Conservation (phyloP, 2,888 invertebrate species). For the Hoplodrina ambigua region DNA sequence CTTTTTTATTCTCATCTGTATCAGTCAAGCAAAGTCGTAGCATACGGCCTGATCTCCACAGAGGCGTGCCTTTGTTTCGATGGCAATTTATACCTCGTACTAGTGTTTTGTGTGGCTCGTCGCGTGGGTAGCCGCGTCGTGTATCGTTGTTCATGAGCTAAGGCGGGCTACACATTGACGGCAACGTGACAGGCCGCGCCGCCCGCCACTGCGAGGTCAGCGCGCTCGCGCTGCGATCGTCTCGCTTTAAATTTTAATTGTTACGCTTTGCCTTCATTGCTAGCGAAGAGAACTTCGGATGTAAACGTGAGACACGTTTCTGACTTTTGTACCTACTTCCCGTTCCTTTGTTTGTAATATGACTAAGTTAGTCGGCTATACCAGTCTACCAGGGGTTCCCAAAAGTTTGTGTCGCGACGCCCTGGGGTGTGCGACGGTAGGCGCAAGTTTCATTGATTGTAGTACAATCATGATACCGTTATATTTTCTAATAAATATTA, state of each 20-base stretch:
- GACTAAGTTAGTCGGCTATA: background rate
- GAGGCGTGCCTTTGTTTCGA: slow-evolving; percentile 71
- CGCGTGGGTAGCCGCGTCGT: slow-evolving; percentile 56
- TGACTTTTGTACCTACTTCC: slow-evolving; percentile 3
- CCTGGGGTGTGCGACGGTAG: too few relatives aligned
- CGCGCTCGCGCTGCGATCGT: slow-evolving; percentile 21
- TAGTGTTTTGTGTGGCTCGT: slow-evolving; percentile 62
- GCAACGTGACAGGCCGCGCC: slow-evolving; percentile 49
- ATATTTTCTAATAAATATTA: too few relatives aligned
- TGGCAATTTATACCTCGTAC: slow-evolving; percentile 70
- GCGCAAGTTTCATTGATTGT: too few relatives aligned
- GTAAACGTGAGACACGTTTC: slow-evolving; percentile 43
- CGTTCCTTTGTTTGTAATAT: slow-evolving; percentile 5
- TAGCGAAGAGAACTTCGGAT: slow-evolving; percentile 11
- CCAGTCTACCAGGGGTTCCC: background rate
- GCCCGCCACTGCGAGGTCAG: slow-evolving; percentile 44
- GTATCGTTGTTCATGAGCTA: slow-evolving; percentile 34
- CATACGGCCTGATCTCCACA: slow-evolving; percentile 66
- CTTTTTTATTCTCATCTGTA: slow-evolving; percentile 59
- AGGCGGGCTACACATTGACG: slow-evolving; percentile 54
- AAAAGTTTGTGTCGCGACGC: too few relatives aligned
- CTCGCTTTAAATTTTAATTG: slow-evolving; percentile 42
- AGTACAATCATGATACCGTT: too few relatives aligned
- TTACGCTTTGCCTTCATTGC: slow-evolving; percentile 33
- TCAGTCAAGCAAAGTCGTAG: slow-evolving; percentile 60